Conservation (phyloP, 2,113 vertebrate genomes). For the Oncorhynchus clarkii region DNA sequence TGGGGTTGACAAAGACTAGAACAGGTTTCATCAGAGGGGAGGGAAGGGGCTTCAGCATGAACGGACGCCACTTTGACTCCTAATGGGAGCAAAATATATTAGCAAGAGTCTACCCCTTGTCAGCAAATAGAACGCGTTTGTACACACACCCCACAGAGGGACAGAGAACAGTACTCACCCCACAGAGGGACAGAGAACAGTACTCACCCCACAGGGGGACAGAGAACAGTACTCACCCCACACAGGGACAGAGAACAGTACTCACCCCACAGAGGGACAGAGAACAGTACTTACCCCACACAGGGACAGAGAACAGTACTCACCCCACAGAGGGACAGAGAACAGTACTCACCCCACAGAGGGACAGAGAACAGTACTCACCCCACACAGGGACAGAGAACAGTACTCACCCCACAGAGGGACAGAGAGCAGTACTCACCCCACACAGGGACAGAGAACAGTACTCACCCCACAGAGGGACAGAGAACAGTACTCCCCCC, state of each 20-base stretch:
- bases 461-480: slow-evolving; percentile 21
- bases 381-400: slow-evolving; percentile 33
- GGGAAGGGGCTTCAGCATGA: slow-evolving; percentile 93
- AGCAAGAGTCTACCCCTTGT: no score
- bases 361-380: slow-evolving; percentile 64
- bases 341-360: slow-evolving; percentile 69
- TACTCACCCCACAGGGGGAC: not conserved
- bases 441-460: not conserved
- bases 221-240: slow-evolving; percentile 69
- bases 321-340: slow-evolving; percentile 59
- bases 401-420: slow-evolving; percentile 69
- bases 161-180: not conserved
- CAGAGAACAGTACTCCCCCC: no score
- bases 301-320: slow-evolving; percentile 49
- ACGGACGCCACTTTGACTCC: slow-evolving; percentile 95
- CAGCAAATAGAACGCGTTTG: no score
- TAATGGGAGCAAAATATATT: slow-evolving; percentile 45
- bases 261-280: slow-evolving; percentile 67
- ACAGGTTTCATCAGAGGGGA: slow-evolving; percentile 97
- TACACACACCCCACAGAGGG: not conserved
- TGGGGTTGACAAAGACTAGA: slow-evolving; percentile 97
- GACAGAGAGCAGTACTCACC: slow-evolving; percentile 71
- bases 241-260: slow-evolving; percentile 24
- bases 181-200: no score
- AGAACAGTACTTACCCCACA: slow-evolving; percentile 69